These are phyloP conservation scores for Anhinga rufa DNA, from an alignment of 2,113 vertebrate species.

Conservation along the genomic window DNA sequence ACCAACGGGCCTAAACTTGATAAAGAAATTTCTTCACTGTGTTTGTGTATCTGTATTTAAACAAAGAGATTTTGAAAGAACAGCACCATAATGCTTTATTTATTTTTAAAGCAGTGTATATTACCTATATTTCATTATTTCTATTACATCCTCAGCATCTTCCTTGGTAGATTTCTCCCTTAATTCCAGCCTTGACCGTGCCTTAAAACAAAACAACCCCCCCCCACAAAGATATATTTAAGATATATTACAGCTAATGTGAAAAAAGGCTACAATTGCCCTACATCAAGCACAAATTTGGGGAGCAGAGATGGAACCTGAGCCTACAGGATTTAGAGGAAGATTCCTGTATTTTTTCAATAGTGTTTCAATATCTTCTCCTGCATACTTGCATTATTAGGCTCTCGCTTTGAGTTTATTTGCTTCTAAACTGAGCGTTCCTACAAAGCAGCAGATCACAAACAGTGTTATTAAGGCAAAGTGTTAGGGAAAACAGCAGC, in stretches of 20 bases:
- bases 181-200: constrained; percentile 90
- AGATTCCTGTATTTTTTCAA: background rate
- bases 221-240: background rate
- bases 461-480: background rate
- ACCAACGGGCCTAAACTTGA: background rate
- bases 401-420: background rate
- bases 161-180: constrained; percentile 86
- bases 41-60: background rate
- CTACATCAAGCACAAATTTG: background rate
- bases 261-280: background rate
- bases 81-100: background rate
- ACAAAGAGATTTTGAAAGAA: background rate
- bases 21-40: background rate
- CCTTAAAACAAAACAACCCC: constrained; percentile 67
- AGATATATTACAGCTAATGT: background rate
- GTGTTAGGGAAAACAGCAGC: background rate
- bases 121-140: constrained; percentile 99
- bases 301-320: background rate
- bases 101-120: background rate
- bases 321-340: background rate
- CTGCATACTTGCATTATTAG: background rate
- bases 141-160: constrained; percentile 94
- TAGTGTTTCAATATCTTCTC: background rate
- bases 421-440: background rate
- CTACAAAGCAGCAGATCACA: background rate